Evolutionary conservation across 2,797 vertebrate genomes (phyloP).

Genomic region (Pempheris klunzingeri): DNA sequence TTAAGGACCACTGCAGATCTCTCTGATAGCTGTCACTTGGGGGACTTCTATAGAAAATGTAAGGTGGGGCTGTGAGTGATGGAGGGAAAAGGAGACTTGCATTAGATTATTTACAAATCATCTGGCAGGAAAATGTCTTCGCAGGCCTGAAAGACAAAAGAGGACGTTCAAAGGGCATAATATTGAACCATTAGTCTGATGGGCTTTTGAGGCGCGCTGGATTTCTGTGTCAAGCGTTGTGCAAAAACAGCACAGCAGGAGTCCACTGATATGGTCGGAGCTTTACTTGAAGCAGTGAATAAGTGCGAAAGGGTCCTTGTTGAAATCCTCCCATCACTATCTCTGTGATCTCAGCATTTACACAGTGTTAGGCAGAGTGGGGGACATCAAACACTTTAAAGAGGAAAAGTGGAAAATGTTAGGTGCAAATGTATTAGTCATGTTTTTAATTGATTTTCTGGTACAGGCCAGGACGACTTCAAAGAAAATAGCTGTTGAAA

Average conservation of each 20-base stretch:
- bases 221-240: slow-evolving; percentile 27
- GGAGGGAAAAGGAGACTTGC: neutral
- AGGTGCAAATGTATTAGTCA: slow-evolving; percentile 77
- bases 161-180: slow-evolving; percentile 12
- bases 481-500: slow-evolving; percentile 75
- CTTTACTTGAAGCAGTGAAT: slow-evolving; percentile 59
- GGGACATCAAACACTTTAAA: slow-evolving; percentile 71
- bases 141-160: slow-evolving; percentile 37
- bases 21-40: slow-evolving; percentile 72
- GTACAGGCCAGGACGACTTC: slow-evolving; percentile 68
- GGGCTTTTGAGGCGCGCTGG: slow-evolving; percentile 28
- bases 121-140: slow-evolving; percentile 30
- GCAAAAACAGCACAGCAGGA: slow-evolving; percentile 44
- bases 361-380: slow-evolving; percentile 48
- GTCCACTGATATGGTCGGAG: slow-evolving; percentile 56
- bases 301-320: slow-evolving; percentile 52
- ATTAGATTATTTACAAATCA: slow-evolving; percentile 51
- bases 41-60: slow-evolving; percentile 26
- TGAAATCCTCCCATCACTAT: slow-evolving; percentile 61
- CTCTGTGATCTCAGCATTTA: slow-evolving; percentile 74
- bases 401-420: slow-evolving; percentile 70
- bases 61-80: neutral
- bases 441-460: slow-evolving; percentile 81
- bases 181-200: slow-evolving; percentile 21
- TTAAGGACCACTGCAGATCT: slow-evolving; percentile 73